phyloP scores from a whole-genome alignment of 1,140 invertebrate genomes.

The Drosophila pseudoananassae region DNA sequence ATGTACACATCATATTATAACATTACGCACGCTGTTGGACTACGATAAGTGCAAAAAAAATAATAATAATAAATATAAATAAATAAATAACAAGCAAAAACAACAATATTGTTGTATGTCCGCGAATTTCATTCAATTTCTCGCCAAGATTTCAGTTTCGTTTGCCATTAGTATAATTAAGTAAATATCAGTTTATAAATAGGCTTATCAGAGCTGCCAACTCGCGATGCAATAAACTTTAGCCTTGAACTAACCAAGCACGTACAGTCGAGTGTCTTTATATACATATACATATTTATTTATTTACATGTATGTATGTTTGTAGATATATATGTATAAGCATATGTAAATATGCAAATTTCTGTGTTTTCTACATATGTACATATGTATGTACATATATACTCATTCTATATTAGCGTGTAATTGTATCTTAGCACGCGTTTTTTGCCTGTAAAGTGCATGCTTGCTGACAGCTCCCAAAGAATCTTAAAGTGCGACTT shows the following conservation, averaged over 20 bases:
- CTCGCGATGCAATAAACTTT: slow-evolving; percentile 34
- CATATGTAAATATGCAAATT: slow-evolving; percentile 25
- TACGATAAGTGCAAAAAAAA: slow-evolving; percentile 60
- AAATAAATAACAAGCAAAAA: slow-evolving; percentile 38
- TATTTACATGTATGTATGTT: neutral
- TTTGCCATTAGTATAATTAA: slow-evolving; percentile 61
- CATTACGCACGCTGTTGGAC: slow-evolving; percentile 26
- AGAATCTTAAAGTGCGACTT: slow-evolving; percentile 8
- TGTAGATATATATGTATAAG: slow-evolving; percentile 2
- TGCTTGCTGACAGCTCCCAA: slow-evolving; percentile 23
- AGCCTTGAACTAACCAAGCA: slow-evolving; percentile 60
- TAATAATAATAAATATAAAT: slow-evolving; percentile 47
- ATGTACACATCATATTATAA: slow-evolving; percentile 20
- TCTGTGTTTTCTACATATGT: slow-evolving; percentile 9
- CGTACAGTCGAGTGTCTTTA: slow-evolving; percentile 2
- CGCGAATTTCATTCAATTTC: slow-evolving; percentile 63
- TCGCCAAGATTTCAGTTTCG: slow-evolving; percentile 64
- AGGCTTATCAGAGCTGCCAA: slow-evolving; percentile 42
- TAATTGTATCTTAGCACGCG: slow-evolving; percentile 58
- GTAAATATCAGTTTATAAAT: slow-evolving; percentile 47
- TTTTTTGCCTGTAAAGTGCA: slow-evolving; percentile 44
- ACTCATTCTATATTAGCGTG: slow-evolving; percentile 1
- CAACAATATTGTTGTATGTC: slow-evolving; percentile 31
- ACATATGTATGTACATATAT: neutral
- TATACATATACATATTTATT: slow-evolving; percentile 5